Evolutionary conservation across 2,888 invertebrate species (phyloP), one percentile per base, ranked within the genome.

Genomic region (Ormia ochracea): DNA sequence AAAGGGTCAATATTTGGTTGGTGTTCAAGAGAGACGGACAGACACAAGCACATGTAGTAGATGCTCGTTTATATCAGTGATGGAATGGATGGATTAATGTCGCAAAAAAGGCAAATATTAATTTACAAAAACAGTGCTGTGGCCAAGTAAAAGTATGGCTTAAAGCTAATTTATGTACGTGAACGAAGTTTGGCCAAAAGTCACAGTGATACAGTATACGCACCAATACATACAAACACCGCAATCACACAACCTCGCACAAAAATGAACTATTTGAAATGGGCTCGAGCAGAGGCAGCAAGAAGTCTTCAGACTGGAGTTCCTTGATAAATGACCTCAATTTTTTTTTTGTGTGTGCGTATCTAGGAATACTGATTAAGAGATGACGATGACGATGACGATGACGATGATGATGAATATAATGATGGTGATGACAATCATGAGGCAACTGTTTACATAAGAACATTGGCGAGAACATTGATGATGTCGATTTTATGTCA

Each of bases 301-400:
- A 28, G 28, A 26, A 50, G 56, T 72, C 52, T 33, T 58, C 56
- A 48, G 33, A 73, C 43, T 63, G 65, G 56, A 76, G 72, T 76
- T 73, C 72, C 76, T 73, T 76, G 76, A 73, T 80, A 76, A 80
- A 80, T 80, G 76, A 76, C 76, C 80, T 80, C 68, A 80, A 80
- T 80, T 61, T 73, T 48, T 23, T n/a, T 9, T 63, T 14, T 33
- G 41, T 23, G 54, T 56, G 56, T 28, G 21, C 38, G 26, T 50
- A 43, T 31, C 21, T 31, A 59, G 31, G 3, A 28, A 3, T 56
- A 36, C 56, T 56, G 36, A 56, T 33, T 56, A 31, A 50, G n/a
- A n/a, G 14, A 23, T 45, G 43, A 59, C 21, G 45, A 56, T 33
- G 33, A 38, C 23, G 36, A 54, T 48, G 23, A 14, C 36, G 33